Conservation (phyloP, 2,113 vertebrate species). For the Hippocampus guttulatus region DNA sequence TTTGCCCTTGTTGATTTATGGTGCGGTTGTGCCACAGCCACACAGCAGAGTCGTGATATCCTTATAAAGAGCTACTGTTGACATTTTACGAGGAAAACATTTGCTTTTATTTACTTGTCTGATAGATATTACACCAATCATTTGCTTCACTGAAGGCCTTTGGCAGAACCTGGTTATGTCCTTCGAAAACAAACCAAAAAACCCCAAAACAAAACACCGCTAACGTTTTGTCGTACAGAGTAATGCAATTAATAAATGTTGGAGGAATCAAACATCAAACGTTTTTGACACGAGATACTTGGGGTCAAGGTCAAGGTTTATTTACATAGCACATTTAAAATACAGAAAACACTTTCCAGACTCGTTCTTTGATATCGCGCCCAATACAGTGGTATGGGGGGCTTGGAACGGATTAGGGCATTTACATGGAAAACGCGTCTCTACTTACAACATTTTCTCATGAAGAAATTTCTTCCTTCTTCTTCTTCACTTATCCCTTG, state of each 20-base stretch:
- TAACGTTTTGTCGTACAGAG: neutral
- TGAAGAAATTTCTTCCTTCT: too few relatives aligned
- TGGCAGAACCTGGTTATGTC: slow-evolving; percentile 2
- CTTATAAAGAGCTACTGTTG: slow-evolving; percentile 32
- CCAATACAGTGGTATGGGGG: too few relatives aligned
- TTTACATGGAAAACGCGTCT: too few relatives aligned
- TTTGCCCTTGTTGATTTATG: slow-evolving; percentile 40
- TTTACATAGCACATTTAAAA: too few relatives aligned
- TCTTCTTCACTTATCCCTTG: too few relatives aligned
- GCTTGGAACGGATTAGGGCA: too few relatives aligned
- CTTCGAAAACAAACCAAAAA: neutral
- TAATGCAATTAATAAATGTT: neutral
- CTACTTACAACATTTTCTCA: too few relatives aligned
- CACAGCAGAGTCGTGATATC: slow-evolving; percentile 38
- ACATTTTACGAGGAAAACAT: slow-evolving; percentile 22
- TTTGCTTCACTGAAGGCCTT: neutral
- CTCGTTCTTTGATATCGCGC: too few relatives aligned
- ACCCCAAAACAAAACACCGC: neutral
- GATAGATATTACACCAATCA: neutral
- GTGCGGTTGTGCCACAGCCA: slow-evolving; percentile 35
- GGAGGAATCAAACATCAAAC: neutral
- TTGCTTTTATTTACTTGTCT: slow-evolving; percentile 7
- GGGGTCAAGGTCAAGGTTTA: too few relatives aligned
- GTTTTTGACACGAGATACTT: neutral
- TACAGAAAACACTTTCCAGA: too few relatives aligned